Evolutionary conservation across 2,113 vertebrate genomes (phyloP).

Genomic region (Oreochromis spilurus): DNA sequence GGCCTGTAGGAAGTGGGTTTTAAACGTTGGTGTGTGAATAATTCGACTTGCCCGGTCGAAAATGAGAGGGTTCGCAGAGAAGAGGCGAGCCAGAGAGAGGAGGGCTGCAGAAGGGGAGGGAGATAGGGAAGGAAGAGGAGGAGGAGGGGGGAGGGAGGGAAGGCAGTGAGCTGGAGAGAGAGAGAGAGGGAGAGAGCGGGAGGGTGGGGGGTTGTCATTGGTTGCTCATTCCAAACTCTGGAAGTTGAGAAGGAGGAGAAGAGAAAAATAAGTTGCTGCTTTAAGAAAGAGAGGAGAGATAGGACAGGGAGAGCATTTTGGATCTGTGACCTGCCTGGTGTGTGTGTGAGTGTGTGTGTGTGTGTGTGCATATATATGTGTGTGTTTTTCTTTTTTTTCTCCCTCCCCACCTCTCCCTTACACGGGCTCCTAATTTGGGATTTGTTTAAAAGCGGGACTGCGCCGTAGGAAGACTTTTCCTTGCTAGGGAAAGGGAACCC

Average conservation of each 20-base stretch:
- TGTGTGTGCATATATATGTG: not conserved
- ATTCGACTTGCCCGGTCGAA: slow-evolving; percentile 17
- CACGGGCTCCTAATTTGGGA: slow-evolving; percentile 78
- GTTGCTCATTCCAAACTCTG: slow-evolving; percentile 64
- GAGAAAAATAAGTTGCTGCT: slow-evolving; percentile 66
- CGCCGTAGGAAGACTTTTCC: slow-evolving; percentile 67
- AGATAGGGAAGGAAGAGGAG: slow-evolving; percentile 15
- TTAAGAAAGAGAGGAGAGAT: slow-evolving; percentile 46
- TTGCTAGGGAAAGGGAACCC: slow-evolving; percentile 70
- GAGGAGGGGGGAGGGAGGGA: not conserved
- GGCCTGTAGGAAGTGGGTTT: slow-evolving; percentile 28
- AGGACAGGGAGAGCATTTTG: slow-evolving; percentile 45
- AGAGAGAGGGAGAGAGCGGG: slow-evolving; percentile 19
- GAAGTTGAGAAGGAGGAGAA: slow-evolving; percentile 65
- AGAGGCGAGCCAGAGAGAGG: slow-evolving; percentile 25
- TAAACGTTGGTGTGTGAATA: not conserved
- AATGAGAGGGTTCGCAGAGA: slow-evolving; percentile 27
- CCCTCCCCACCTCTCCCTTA: slow-evolving; percentile 4
- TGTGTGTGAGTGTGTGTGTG: not conserved
- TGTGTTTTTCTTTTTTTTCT: not conserved
- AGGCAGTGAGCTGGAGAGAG: not conserved
- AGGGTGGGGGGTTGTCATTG: slow-evolving; percentile 60
- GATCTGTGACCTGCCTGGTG: slow-evolving; percentile 52
- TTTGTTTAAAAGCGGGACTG: slow-evolving; percentile 76
- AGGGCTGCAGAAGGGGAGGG: slow-evolving; percentile 39